phyloP scores from a whole-genome alignment of 2,797 vertebrate genomes.

The Chromis chromis region DNA sequence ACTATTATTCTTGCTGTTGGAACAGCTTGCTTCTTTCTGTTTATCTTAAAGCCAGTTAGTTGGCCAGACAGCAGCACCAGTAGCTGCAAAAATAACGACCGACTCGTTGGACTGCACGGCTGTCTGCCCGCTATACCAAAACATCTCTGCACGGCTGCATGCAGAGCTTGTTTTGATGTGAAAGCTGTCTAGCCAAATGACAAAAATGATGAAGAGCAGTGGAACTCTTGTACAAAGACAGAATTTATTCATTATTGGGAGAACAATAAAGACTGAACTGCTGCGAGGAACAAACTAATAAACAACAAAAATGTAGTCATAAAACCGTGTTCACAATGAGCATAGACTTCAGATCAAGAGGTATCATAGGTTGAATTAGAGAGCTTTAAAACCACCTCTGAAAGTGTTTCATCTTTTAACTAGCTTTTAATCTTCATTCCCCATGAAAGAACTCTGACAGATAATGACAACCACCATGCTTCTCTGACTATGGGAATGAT shows the following conservation, averaged over 20 bases:
- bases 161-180: conserved; percentile 25
- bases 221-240: conserved; percentile 17
- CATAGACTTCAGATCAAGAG: neutral
- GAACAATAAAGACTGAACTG: neutral
- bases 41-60: conserved; percentile 39
- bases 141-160: conserved; percentile 38
- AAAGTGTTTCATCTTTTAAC: conserved; percentile 15
- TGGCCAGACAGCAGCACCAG: conserved; percentile 22
- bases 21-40: conserved; percentile 33
- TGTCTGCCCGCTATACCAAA: conserved; percentile 54
- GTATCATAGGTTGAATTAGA: neutral
- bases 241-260: conserved; percentile 3
- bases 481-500: conserved; percentile 18
- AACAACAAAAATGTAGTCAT: neutral
- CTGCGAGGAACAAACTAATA: neutral
- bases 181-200: conserved; percentile 29
- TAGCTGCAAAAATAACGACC: conserved; percentile 42
- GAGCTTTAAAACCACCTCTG: conserved; percentile 17
- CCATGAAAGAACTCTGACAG: conserved; percentile 16
- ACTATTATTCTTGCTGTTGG: conserved; percentile 14
- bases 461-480: conserved; percentile 21
- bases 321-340: neutral
- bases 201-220: conserved; percentile 39
- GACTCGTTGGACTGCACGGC: conserved; percentile 38
- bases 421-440: conserved; percentile 35